Evolutionary conservation across 2,113 vertebrate genomes (phyloP).

Genomic region (Isichthys henryi): DNA sequence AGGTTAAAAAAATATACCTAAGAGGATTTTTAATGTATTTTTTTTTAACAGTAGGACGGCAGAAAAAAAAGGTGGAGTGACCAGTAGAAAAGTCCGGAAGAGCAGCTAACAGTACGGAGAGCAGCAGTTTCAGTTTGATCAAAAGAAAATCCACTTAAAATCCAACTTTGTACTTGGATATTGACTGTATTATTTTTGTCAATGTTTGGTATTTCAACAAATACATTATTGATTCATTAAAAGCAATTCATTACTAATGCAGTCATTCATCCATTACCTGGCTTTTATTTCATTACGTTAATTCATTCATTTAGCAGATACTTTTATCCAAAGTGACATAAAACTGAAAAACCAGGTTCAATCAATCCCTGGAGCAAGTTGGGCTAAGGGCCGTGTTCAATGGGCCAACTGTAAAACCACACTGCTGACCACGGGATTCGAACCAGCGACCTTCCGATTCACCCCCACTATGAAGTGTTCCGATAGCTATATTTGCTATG

Average conservation of each 20-base stretch:
- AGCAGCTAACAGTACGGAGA: background rate
- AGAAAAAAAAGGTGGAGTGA: background rate
- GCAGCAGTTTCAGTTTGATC: background rate
- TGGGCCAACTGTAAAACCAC: background rate
- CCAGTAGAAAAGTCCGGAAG: background rate
- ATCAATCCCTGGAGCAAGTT: background rate
- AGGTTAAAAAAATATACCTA: background rate
- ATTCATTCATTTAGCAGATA: background rate
- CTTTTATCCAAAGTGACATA: background rate
- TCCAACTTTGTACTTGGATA: background rate
- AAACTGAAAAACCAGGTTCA: background rate
- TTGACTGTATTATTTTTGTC: background rate
- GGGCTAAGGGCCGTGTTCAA: background rate
- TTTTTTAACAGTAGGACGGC: background rate
- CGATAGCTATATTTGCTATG: background rate
- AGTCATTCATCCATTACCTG: background rate
- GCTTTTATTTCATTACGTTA: background rate
- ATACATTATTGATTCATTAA: background rate
- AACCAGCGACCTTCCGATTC: background rate
- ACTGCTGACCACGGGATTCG: background rate
- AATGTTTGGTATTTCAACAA: background rate
- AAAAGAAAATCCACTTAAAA: background rate
- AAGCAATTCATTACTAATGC: background rate
- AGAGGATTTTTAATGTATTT: background rate
- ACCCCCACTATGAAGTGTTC: background rate